Percentiles rank a stretch among this genome's conserved stretches.
Conservation (phyloP, 23 tunicate species). For the Ascidia mentula region DNA sequence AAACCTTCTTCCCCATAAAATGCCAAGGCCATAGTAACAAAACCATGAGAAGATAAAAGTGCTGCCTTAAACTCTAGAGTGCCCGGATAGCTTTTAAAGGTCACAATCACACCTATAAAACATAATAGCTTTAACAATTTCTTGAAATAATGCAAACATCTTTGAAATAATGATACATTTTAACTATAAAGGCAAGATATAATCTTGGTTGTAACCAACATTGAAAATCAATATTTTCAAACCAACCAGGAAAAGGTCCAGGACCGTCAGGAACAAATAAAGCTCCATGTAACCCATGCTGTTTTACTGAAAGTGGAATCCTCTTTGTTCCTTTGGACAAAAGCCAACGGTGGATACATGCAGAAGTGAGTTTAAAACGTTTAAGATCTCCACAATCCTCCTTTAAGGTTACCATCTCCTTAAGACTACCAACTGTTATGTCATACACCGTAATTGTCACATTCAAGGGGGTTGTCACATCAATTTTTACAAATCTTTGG, state of each 20-base stretch:
- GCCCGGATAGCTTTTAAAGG: conserved; percentile 53
- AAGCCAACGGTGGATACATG: conserved; percentile 15
- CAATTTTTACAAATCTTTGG: not conserved
- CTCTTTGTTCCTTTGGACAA: conserved; percentile 32
- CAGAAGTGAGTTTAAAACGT: not conserved
- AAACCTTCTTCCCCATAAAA: conserved; percentile 42
- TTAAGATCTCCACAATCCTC: not conserved
- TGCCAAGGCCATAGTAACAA: conserved; percentile 52
- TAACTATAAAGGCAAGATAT: not conserved
- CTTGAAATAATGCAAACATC: too few species aligned
- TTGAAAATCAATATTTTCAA: not conserved
- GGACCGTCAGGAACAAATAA: conserved; percentile 27
- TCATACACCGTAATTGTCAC: not conserved
- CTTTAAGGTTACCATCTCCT: not conserved
- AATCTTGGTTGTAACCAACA: not conserved
- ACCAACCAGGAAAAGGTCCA: conserved; percentile 37
- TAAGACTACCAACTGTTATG: not conserved
- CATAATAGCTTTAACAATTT: too few species aligned
- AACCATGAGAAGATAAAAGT: conserved; percentile 57
- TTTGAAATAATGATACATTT: not conserved
- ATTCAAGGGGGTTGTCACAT: not conserved
- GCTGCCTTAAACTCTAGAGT: conserved; percentile 56
- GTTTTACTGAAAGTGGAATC: conserved; percentile 10
- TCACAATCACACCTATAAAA: conserved; percentile 45
- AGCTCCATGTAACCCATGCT: conserved; percentile 32